phyloP scores from a whole-genome alignment of 2,113 vertebrate species.

The Anguilla rostrata region DNA sequence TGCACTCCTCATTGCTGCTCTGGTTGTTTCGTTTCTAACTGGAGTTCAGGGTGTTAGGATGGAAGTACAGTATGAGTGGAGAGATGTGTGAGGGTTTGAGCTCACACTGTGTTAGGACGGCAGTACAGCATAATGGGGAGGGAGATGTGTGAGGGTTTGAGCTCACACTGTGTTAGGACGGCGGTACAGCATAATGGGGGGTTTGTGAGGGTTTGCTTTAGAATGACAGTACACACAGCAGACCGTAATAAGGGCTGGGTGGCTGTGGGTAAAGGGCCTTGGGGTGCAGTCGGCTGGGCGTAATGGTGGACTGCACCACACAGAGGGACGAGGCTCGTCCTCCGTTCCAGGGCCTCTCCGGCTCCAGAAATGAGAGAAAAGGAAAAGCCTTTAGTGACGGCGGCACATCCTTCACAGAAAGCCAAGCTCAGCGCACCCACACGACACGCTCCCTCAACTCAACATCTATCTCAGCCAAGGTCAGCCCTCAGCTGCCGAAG shows the following conservation, averaged over 20 bases:
- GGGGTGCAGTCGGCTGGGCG: background rate
- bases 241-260: too few relatives aligned
- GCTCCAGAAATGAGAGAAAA: constrained; percentile 29
- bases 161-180: too few relatives aligned
- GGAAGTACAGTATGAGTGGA: too few relatives aligned
- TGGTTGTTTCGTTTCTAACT: background rate
- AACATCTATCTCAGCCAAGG: background rate
- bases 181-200: too few relatives aligned
- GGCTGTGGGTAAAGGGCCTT: background rate
- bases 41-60: background rate
- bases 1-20: background rate
- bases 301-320: constrained; percentile 18
- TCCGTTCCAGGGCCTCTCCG: constrained; percentile 15
- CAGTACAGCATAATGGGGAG: too few relatives aligned
- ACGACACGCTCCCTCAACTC: background rate
- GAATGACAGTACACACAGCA: too few relatives aligned
- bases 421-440: constrained; percentile 4
- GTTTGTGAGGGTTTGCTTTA: background rate
- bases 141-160: too few relatives aligned
- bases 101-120: too few relatives aligned
- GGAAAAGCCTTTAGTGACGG: constrained; percentile 25
- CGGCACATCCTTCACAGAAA: constrained; percentile 19
- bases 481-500: background rate
- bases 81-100: too few relatives aligned
- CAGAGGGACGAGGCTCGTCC: constrained; percentile 10